These are phyloP conservation scores for Chelonia mydas DNA, from an alignment of 2,797 vertebrate species.

Conservation along the genomic window DNA sequence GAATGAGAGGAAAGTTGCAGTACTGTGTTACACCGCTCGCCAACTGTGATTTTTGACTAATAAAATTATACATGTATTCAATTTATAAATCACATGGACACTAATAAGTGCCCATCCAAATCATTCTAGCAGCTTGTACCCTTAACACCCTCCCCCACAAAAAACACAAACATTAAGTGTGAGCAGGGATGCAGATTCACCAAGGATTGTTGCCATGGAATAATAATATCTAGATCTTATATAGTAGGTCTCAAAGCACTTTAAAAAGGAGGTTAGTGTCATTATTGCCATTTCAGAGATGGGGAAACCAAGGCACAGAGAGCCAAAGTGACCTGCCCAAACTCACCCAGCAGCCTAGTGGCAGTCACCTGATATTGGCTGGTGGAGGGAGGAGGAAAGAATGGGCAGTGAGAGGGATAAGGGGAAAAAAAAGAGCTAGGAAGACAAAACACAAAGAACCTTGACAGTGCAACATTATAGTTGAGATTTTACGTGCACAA, in stretches of 20 bases:
- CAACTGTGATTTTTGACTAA: background rate
- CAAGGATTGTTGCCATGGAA: background rate
- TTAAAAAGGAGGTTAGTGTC: too few species aligned
- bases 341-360: background rate
- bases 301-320: slow-evolving; percentile 17
- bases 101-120: background rate
- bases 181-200: background rate
- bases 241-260: too few species aligned
- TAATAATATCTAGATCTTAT: too few species aligned
- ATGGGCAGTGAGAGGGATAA: background rate
- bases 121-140: background rate
- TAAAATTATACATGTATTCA: background rate
- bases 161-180: background rate
- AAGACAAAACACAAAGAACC: slow-evolving; percentile 21
- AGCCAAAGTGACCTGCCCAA: background rate
- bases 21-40: background rate
- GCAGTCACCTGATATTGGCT: background rate
- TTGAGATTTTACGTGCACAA: slow-evolving; percentile 10
- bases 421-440: background rate
- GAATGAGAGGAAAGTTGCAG: background rate
- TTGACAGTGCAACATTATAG: background rate
- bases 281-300: too few species aligned
- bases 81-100: background rate
- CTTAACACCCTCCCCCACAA: background rate
- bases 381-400: too few species aligned